Percentiles rank a stretch among this genome's conserved stretches.
Conservation (phyloP, 2,113 vertebrate species). For the Apistogramma diplotaenia region DNA sequence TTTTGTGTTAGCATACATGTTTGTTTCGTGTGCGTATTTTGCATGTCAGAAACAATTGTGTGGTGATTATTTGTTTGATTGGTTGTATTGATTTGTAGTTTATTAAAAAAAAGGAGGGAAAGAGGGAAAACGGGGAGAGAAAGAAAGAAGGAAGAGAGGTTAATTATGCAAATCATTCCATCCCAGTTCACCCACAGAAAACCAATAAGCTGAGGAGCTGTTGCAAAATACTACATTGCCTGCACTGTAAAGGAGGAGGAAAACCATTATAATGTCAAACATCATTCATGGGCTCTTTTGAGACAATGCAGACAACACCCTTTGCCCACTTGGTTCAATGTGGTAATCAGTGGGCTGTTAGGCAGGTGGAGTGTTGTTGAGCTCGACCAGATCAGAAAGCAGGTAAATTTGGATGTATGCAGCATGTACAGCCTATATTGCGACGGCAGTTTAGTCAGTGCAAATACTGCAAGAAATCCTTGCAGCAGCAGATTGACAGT, state of each 20-base stretch:
- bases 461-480: not conserved
- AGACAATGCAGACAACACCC: not conserved
- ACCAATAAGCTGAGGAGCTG: conserved; percentile 46
- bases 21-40: conserved; percentile 19
- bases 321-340: not conserved
- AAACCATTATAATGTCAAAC: not conserved
- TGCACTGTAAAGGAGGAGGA: not conserved
- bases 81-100: conserved; percentile 47
- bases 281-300: not conserved
- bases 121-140: not conserved
- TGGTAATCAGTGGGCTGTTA: conserved; percentile 28
- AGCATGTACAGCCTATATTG: not conserved
- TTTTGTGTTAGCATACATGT: conserved; percentile 80
- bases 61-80: conserved; percentile 30
- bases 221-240: conserved; percentile 2
- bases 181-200: conserved; percentile 78
- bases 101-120: conserved; percentile 58
- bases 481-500: not conserved
- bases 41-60: not conserved
- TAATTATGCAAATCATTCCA: conserved; percentile 86
- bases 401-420: not conserved
- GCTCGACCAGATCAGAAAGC: not conserved
- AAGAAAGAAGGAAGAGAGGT: conserved; percentile 77
- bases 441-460: not conserved
- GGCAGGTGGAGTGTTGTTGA: conserved; percentile 2